Percentiles rank a stretch among this genome's conserved stretches.
Evolutionary conservation across 2,113 vertebrate species (phyloP).

Genomic region (Rynchops niger): DNA sequence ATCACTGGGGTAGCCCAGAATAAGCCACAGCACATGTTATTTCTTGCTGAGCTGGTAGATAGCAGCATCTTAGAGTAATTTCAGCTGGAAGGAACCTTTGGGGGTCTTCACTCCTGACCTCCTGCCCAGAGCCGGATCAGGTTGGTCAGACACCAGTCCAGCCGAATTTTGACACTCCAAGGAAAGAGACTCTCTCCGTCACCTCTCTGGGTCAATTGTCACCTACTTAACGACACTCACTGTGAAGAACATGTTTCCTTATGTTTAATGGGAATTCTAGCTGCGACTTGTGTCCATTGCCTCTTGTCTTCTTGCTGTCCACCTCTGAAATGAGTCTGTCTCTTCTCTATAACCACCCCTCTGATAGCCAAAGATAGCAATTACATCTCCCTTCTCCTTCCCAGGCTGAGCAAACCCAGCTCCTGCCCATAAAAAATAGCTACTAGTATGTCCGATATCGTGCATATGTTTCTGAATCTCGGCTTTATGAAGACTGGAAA

Average conservation of each 20-base stretch:
- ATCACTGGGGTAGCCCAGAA: background rate
- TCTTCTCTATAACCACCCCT: background rate
- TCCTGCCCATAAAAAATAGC: background rate
- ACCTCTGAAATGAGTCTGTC: background rate
- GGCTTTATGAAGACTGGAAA: background rate
- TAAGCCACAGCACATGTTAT: background rate
- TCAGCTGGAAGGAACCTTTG: background rate
- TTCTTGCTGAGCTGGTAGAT: background rate
- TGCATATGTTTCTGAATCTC: background rate
- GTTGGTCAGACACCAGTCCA: background rate
- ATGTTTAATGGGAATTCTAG: background rate
- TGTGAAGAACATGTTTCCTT: background rate
- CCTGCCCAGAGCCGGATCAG: background rate
- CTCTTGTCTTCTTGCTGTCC: background rate
- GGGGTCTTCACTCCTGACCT: background rate
- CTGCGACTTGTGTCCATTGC: background rate
- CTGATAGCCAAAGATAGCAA: background rate
- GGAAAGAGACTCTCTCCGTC: background rate
- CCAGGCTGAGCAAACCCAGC: background rate
- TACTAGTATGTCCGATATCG: background rate
- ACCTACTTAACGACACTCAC: background rate
- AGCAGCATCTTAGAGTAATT: background rate
- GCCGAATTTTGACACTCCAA: background rate
- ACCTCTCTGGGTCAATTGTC: background rate
- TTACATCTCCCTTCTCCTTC: background rate